These are phyloP conservation scores for Physella acuta DNA, from an alignment of 1,140 invertebrate genomes.

Conservation along the genomic window DNA sequence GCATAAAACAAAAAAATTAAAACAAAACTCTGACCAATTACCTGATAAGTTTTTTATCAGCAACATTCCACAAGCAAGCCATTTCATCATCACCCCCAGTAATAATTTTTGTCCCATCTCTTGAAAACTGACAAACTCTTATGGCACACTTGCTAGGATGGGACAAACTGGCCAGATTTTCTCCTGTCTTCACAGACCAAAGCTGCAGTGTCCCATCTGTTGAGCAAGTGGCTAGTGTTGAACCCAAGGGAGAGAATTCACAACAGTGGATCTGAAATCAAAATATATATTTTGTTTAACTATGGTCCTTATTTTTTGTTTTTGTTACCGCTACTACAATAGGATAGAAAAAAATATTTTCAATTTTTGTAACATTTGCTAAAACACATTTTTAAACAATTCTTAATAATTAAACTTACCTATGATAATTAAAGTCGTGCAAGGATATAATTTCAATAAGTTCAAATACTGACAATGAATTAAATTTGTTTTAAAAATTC, in stretches of 20 bases:
- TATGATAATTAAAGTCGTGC: too few species aligned
- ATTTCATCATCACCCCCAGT: conserved; percentile 76
- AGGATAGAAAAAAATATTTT: neutral
- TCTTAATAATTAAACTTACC: too few species aligned
- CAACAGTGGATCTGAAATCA: conserved; percentile 54
- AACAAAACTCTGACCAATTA: conserved; percentile 41
- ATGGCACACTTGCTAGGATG: conserved; percentile 71
- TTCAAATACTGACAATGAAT: too few species aligned
- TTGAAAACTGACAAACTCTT: conserved; percentile 70
- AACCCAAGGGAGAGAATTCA: conserved; percentile 72
- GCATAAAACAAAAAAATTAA: conserved; percentile 1
- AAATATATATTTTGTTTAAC: neutral
- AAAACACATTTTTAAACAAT: too few species aligned
- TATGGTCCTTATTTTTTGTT: neutral
- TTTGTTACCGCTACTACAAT: neutral
- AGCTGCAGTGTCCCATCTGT: conserved; percentile 74
- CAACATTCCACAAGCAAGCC: conserved; percentile 74
- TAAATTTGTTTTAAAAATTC: too few species aligned
- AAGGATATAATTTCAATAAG: too few species aligned
- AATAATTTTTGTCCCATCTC: conserved; percentile 68
- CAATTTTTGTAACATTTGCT: too few species aligned
- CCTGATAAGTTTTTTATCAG: conserved; percentile 68
- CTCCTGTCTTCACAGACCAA: conserved; percentile 70
- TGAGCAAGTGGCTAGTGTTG: conserved; percentile 71
- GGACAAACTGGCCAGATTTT: conserved; percentile 67